Percentiles rank a stretch among this genome's conserved stretches.
Conservation (phyloP, 2,888 invertebrate species). For the Polydrusus pterygomalis region DNA sequence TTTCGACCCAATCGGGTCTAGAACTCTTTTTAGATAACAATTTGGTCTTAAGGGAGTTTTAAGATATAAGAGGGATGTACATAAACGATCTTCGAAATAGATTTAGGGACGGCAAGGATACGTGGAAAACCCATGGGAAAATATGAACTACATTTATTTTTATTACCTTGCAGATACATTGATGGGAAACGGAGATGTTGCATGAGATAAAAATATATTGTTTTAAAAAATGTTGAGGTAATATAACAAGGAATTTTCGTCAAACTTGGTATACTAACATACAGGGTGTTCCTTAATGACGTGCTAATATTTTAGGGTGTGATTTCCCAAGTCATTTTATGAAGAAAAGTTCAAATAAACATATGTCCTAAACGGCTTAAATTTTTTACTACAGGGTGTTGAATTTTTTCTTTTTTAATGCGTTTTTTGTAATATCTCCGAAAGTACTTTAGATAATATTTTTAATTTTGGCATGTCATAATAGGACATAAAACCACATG, state of each 20-base stretch:
- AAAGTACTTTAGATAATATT: too few relatives aligned
- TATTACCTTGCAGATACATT: constrained; percentile 29
- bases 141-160: constrained; percentile 41
- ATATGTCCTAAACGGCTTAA: too few relatives aligned
- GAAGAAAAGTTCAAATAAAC: too few relatives aligned
- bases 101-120: constrained; percentile 37
- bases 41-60: constrained; percentile 38
- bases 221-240: not conserved
- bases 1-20: constrained; percentile 30
- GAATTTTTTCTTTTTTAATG: too few relatives aligned
- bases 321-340: too few relatives aligned
- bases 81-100: constrained; percentile 33
- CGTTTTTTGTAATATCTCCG: too few relatives aligned
- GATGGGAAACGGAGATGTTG: constrained; percentile 10
- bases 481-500: too few relatives aligned
- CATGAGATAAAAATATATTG: constrained; percentile 14
- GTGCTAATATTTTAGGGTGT: too few relatives aligned
- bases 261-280: not conserved
- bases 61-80: constrained; percentile 39
- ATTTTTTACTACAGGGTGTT: too few relatives aligned
- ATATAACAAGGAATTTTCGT: not conserved
- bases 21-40: constrained; percentile 35
- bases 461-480: too few relatives aligned
- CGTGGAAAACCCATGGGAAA: constrained; percentile 21
- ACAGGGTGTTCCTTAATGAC: too few relatives aligned